These are phyloP conservation scores for Polydrusus tereticollis DNA, from an alignment of 2,888 invertebrate genomes.

Conservation along the genomic window DNA sequence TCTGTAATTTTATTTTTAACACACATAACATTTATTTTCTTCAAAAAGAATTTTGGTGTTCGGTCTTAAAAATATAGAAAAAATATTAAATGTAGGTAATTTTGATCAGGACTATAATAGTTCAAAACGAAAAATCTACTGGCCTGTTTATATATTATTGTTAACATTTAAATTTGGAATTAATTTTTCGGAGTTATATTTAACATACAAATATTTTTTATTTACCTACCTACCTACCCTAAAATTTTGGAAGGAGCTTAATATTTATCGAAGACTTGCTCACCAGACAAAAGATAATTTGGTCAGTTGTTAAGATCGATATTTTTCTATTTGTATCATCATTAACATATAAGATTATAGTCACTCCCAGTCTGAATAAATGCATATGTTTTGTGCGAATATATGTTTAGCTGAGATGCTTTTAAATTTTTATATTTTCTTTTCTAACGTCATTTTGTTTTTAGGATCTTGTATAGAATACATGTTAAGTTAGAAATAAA, in stretches of 20 bases:
- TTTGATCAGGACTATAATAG: too few species aligned
- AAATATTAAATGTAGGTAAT: too few species aligned
- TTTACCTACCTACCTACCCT: slow-evolving; percentile 21
- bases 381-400: slow-evolving; percentile 56
- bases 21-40: too few species aligned
- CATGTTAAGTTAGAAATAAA: slow-evolving; percentile 52
- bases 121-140: too few species aligned
- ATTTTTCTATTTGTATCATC: slow-evolving; percentile 64
- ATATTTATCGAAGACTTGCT: slow-evolving; percentile 1
- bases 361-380: slow-evolving; percentile 52
- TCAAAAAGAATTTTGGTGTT: too few species aligned
- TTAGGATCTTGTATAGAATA: slow-evolving; percentile 53
- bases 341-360: slow-evolving; percentile 52
- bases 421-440: slow-evolving; percentile 51
- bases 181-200: background rate
- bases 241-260: background rate
- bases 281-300: slow-evolving; percentile 25
- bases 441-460: slow-evolving; percentile 50
- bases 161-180: background rate
- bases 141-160: too few species aligned
- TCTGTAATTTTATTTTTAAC: too few species aligned
- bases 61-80: too few species aligned
- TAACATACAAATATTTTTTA: background rate
- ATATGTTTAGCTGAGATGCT: slow-evolving; percentile 37
- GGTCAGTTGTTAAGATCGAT: slow-evolving; percentile 58